Conservation (phyloP, 1,140 invertebrate genomes). For the Camponotus floridanus region DNA sequence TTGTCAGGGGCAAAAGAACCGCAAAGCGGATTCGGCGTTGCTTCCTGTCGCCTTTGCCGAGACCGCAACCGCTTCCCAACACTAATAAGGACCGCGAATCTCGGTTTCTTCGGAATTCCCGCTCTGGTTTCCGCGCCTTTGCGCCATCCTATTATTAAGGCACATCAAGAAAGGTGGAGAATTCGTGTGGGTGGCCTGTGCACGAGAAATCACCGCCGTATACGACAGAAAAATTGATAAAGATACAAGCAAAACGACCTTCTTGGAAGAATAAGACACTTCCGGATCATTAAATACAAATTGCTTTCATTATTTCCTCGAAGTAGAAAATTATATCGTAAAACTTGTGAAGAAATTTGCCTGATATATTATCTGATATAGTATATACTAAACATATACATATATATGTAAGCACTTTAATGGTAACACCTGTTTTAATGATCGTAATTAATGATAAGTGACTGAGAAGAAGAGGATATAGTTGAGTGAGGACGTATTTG, state of each 20-base stretch:
- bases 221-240: conserved; percentile 14
- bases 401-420: background rate
- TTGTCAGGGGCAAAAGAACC: conserved; percentile 58
- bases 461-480: background rate
- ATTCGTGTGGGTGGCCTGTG: conserved; percentile 45
- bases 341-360: background rate
- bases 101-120: conserved; percentile 61
- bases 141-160: conserved; percentile 50
- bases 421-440: background rate
- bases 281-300: background rate
- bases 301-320: background rate
- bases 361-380: background rate
- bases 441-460: background rate
- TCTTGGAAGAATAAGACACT: background rate
- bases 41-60: conserved; percentile 64
- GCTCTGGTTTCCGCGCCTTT: conserved; percentile 57
- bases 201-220: background rate
- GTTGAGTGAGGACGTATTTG: background rate
- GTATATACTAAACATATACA: no score
- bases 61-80: conserved; percentile 66
- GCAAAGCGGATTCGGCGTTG: conserved; percentile 57
- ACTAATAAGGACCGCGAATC: conserved; percentile 53
- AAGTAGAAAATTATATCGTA: background rate
- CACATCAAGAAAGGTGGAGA: conserved; percentile 35
- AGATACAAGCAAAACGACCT: background rate